A percentile compares a stretch with the other conserved stretches of the same genome.
These are phyloP conservation scores for Trypoxylus dichotomus DNA, from an alignment of 1,140 invertebrate species.

Conservation along the genomic window DNA sequence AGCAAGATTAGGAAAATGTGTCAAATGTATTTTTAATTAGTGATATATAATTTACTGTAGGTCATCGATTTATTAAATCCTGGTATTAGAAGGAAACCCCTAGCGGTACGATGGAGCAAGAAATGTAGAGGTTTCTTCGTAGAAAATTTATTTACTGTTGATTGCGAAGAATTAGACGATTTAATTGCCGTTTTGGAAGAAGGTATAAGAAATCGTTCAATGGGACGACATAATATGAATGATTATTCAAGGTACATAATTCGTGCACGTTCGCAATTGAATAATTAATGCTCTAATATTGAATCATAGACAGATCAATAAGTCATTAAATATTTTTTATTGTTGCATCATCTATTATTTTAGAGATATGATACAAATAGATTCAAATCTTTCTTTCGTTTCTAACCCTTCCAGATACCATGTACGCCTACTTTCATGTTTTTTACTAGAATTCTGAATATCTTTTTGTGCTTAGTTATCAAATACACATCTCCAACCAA, in stretches of 20 bases:
- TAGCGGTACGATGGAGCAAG: constrained; percentile 90
- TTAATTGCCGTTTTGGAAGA: constrained; percentile 91
- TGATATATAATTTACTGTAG: constrained; percentile 58
- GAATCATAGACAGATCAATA: background rate
- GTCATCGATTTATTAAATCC: constrained; percentile 94
- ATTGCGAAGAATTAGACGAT: constrained; percentile 93
- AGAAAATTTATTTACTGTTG: constrained; percentile 92
- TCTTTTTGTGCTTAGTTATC: too few species aligned
- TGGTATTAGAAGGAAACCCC: constrained; percentile 74
- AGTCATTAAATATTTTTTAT: background rate
- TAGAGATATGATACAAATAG: too few species aligned
- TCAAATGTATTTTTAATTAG: too few species aligned
- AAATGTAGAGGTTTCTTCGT: constrained; percentile 91
- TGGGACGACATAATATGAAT: constrained; percentile 94
- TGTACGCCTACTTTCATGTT: too few species aligned
- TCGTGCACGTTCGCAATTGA: background rate
- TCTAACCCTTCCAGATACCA: too few species aligned
- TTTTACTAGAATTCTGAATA: too few species aligned
- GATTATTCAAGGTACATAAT: constrained; percentile 75
- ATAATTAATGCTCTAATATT: background rate
- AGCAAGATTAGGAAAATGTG: too few species aligned
- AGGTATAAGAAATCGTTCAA: constrained; percentile 86
- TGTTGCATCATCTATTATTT: background rate
- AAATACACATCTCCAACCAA: too few species aligned
- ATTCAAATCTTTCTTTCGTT: too few species aligned